phyloP scores from a whole-genome alignment of 2,888 invertebrate genomes.

The Tipula lateralis region DNA sequence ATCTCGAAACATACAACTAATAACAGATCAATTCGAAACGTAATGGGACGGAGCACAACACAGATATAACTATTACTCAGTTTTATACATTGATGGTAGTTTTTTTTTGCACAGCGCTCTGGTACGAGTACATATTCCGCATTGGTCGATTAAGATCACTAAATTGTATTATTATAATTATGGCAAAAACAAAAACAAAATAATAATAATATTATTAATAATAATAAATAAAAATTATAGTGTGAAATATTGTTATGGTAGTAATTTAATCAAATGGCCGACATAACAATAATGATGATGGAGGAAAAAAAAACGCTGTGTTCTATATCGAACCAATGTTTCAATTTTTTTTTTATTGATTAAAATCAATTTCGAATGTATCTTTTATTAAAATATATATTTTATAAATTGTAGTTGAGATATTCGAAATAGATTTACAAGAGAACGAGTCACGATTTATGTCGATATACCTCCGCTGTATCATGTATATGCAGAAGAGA shows the following conservation, averaged over 20 bases:
- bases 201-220: not conserved
- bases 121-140: too few species aligned
- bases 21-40: not conserved
- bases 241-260: not conserved
- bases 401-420: not conserved
- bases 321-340: not conserved
- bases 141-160: not conserved
- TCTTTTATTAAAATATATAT: not conserved
- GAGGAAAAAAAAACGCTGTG: not conserved
- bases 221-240: not conserved
- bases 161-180: not conserved
- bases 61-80: not conserved
- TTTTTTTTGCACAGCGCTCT: not conserved
- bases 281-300: conserved; percentile 7
- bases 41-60: not conserved
- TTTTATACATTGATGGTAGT: not conserved
- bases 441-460: not conserved
- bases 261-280: not conserved
- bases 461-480: not conserved
- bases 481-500: not conserved
- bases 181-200: not conserved
- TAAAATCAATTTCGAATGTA: conserved; percentile 11
- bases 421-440: not conserved
- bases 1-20: not conserved
- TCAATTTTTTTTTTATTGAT: conserved; percentile 11